Conservation (phyloP, 2,113 vertebrate genomes). For the Phoxinus phoxinus region DNA sequence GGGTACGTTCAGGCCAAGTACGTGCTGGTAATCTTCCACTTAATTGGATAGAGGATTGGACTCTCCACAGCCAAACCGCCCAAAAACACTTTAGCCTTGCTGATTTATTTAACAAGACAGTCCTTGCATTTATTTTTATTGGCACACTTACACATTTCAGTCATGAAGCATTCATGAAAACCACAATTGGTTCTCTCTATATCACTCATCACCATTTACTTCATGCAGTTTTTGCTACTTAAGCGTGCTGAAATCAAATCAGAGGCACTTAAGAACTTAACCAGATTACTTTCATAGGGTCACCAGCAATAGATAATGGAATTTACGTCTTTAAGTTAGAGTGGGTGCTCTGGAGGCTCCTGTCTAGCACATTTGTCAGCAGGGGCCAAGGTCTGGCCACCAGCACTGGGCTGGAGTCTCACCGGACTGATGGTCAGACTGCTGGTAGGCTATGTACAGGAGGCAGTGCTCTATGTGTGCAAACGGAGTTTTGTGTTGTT, state of each 20-base stretch:
- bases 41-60: slow-evolving; percentile 51
- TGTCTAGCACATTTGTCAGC: slow-evolving; percentile 45
- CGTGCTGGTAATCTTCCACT: slow-evolving; percentile 51
- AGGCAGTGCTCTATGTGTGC: not conserved
- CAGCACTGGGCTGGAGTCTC: slow-evolving; percentile 31
- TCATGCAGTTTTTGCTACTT: slow-evolving; percentile 13
- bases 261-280: slow-evolving; percentile 65
- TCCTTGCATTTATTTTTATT: slow-evolving; percentile 43
- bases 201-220: slow-evolving; percentile 9
- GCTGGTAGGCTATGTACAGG: slow-evolving; percentile 19
- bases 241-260: slow-evolving; percentile 60
- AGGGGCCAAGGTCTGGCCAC: slow-evolving; percentile 32
- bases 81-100: slow-evolving; percentile 49
- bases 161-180: slow-evolving; percentile 38
- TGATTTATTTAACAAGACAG: slow-evolving; percentile 37
- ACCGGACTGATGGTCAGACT: slow-evolving; percentile 12
- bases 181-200: not conserved
- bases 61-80: not conserved
- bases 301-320: slow-evolving; percentile 71
- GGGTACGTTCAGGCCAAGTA: slow-evolving; percentile 40
- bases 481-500: not conserved
- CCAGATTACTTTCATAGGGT: slow-evolving; percentile 65
- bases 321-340: slow-evolving; percentile 60
- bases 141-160: slow-evolving; percentile 38
- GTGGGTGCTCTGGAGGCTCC: slow-evolving; percentile 31